phyloP scores from a whole-genome alignment of 30 jellyfish, hydroid and myxozoan genomes.

The Aurelia aurita region DNA sequence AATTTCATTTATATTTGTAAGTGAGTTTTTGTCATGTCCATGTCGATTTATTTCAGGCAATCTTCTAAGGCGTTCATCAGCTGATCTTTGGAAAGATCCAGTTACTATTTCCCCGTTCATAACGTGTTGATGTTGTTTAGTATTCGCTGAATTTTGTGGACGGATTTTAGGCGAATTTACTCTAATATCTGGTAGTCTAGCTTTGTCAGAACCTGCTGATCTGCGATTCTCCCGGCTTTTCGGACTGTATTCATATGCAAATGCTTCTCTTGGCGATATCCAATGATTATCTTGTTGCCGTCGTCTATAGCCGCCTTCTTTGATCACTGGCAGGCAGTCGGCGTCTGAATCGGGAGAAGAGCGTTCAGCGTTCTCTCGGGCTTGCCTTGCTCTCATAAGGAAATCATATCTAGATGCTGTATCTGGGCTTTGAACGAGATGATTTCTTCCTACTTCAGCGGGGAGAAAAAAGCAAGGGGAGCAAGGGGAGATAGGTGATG shows the following conservation, averaged over 20 bases:
- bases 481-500: too few relatives aligned
- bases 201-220: too few relatives aligned
- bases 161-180: too few relatives aligned
- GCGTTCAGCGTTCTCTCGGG: slow-evolving; percentile 4
- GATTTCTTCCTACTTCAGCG: slow-evolving; percentile 40
- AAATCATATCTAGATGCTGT: slow-evolving; percentile 25
- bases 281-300: too few relatives aligned
- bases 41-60: slow-evolving; percentile 11
- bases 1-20: not conserved
- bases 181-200: too few relatives aligned
- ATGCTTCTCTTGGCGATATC: too few relatives aligned
- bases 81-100: not conserved
- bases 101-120: not conserved
- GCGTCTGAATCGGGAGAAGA: slow-evolving; percentile 27
- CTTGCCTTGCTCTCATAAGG: not conserved
- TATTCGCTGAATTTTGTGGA: too few relatives aligned
- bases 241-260: too few relatives aligned
- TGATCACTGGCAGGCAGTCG: slow-evolving; percentile 17
- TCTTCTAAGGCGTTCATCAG: not conserved
- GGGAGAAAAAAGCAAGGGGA: slow-evolving; percentile 2
- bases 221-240: too few relatives aligned
- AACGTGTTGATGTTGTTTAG: too few relatives aligned
- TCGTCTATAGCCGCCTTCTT: not conserved
- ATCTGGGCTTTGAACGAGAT: slow-evolving; percentile 27
- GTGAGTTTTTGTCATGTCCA: not conserved